Base-by-base conservation (phyloP, 2,888 invertebrate genomes). In the Oegoconia quadripuncta region DNA sequence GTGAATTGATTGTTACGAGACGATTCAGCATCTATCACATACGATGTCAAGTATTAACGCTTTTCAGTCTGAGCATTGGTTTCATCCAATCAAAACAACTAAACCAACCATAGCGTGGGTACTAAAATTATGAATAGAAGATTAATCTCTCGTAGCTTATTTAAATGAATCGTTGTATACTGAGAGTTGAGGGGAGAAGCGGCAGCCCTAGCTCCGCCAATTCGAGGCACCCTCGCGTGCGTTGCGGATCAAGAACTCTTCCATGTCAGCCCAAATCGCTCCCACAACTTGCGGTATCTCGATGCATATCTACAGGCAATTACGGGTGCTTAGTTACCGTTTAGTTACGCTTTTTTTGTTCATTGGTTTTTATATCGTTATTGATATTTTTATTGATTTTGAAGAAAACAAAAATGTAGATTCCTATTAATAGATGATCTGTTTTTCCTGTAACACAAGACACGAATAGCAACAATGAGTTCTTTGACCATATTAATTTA, bases 181-280 rank as follows among this genome's bases (percentile, higher is more conserved):
- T 23, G 43, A 39, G 26, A 48, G 42, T 41, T 36, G 50, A 39
- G 41, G 41, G 45, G 48, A 45, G 47, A 42, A 41, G 46, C 44
- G 47, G 29, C 51, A 53, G 55, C 62, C 63, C 59, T 60, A 53
- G 55, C 55, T 52, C 48, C 45, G 46, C 44, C 50, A 45, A 33
- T 18, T 30, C 34, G 39, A 27, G 45, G 44, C 41, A 44, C 55
- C 52, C 55, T 61, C 52, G 55, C 55, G 55, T 58, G 59, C 52
- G 42, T 27, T 30, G 46, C 48, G 55, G 52, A 57, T 64, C 56
- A 61, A 54, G 61, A 60, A 46, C 41, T 46, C 48, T 34, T 52
- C 50, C 53, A 48, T 49, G 59, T 58, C 62, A 62, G 54, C 52
- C 53, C 46, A 62, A 67, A 65, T 62, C 54, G 59, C 62, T 64